Evolutionary conservation across 2,888 invertebrate species (phyloP), one percentile per base, ranked within the genome.

Genomic region (Arctia plantaginis): DNA sequence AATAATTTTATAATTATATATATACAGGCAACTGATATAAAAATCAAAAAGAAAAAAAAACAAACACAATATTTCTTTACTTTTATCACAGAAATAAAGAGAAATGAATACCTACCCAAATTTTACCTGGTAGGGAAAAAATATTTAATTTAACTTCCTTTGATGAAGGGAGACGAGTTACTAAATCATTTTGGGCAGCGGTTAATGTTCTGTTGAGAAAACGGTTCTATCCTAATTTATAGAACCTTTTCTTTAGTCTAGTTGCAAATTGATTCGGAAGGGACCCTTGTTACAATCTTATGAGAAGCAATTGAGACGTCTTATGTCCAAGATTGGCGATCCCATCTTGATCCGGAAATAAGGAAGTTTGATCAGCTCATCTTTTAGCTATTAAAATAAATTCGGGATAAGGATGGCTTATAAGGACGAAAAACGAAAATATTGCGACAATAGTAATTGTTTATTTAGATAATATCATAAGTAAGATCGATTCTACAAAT

Each of bases 251-350:
- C 30, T 70, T 74, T 68, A 70, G 44, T 69, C 70, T 74, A 70
- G 41, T 59, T 64, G 66, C 59, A 74, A 74, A 74, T 74, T 74
- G 74, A 74, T 74, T 74, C 74, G 69, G 69, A 74, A 55, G 59
- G 59, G 59, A 70, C 74, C 74, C 66, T 74, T 44, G 74, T 69
- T 69, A 39, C 73, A 73, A 74, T 70, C 66, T 73, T 70, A 74
- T 59, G 74, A 62, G 70, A 59, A 70, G 70, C 74, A 41, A 74
- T 74, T 66, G 74, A 74, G 66, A 70, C 44, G 66, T 69, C 69
- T 70, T 74, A 70, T 74, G 41, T 73, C 39, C 27, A 41, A 47
- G 64, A 65, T 65, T 73, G 68, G 67, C 33, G 27, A 62, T 27
- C 72, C 51, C 47, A 65, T 69, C 51, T 39, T 67, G 39, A 68